Base-by-base conservation (phyloP, 1,140 invertebrate genomes). In the Stenopsyche tienmushanensis region DNA sequence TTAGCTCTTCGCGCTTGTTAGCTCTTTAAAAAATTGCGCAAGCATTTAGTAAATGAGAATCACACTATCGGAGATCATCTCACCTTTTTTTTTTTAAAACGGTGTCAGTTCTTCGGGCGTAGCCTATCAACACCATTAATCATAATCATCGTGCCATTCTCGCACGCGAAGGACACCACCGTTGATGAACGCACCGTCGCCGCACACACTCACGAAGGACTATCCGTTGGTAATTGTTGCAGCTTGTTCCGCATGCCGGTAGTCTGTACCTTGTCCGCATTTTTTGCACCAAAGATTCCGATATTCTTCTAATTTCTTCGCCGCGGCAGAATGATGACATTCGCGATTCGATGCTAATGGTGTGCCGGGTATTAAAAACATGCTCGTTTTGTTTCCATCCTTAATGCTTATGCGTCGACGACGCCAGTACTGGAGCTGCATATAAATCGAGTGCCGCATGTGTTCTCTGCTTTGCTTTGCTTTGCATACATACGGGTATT, bases 401-500 rank as follows among this genome's bases (percentile, higher is more conserved):
- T n/a, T 18, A 21, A 57, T 23, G 26, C 29, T 34, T 15, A 39
- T 41, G 53, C 53, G 53, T 55, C 25, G 25, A n/a, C n/a, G n/a
- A n/a, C n/a, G n/a, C n/a, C n/a, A n/a, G 34, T 29, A n/a, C 54
- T 23, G 9, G 47, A 49, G 52, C 52, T 25, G 52, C 52, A 55
- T 55, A 55, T 39, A 24, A 55, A 55, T 55, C 39, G 24, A 29
- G 13, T 15, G 25, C 39, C 29, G 54, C 39, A 29, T 57, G 54
- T 57, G 54, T 10, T 54, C n/a, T 50, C 21, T 23, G 54, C 20
- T 15, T 42, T 54, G 26, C 24, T 15, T 57, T 34, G 29, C 21
- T 57, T 57, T 57, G 54, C 54, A 57, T 57, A 57, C 54, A 57
- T 57, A 57, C 54, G 54, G 54, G 54, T 21, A 57, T 57, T 42